These are phyloP conservation scores for Protonibea diacanthus DNA, from an alignment of 2,797 vertebrate species.

Conservation along the genomic window DNA sequence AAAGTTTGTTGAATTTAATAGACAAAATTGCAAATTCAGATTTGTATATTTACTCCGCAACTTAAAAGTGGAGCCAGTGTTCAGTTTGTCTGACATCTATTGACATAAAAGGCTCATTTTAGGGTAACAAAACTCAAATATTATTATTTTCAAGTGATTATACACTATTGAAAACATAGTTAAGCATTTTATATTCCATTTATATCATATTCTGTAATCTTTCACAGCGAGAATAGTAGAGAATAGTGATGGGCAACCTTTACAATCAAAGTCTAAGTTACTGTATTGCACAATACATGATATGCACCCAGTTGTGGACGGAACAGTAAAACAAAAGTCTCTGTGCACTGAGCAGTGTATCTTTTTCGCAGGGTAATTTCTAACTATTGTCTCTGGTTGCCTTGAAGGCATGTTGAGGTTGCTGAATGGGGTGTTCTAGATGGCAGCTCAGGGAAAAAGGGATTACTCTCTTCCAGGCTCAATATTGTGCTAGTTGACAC, in stretches of 20 bases:
- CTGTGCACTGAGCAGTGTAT: conserved; percentile 22
- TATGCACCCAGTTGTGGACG: conserved; percentile 13
- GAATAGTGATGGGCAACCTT: conserved; percentile 10
- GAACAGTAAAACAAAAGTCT: conserved; percentile 14
- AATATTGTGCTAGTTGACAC: conserved; percentile 70
- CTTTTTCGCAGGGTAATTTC: conserved; percentile 40
- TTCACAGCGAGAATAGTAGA: conserved; percentile 14
- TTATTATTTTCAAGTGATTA: too few relatives aligned
- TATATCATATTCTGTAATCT: too few relatives aligned
- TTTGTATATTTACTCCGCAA: neutral
- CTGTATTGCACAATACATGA: conserved; percentile 3
- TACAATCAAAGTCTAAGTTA: neutral
- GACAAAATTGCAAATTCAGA: neutral
- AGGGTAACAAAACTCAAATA: too few relatives aligned
- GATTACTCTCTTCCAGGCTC: conserved; percentile 65
- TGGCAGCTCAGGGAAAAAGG: conserved; percentile 55
- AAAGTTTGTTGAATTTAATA: conserved; percentile 6
- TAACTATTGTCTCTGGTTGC: conserved; percentile 43
- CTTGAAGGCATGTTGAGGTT: conserved; percentile 40
- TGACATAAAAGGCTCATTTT: too few relatives aligned
- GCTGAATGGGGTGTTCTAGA: conserved; percentile 52
- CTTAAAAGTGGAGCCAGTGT: neutral
- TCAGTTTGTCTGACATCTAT: too few relatives aligned
- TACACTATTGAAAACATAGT: too few relatives aligned
- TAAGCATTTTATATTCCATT: too few relatives aligned